A percentile compares a stretch with the other conserved stretches of the same genome.
phyloP scores from a whole-genome alignment of 2,113 vertebrate genomes.

The Lasiurus cinereus region DNA sequence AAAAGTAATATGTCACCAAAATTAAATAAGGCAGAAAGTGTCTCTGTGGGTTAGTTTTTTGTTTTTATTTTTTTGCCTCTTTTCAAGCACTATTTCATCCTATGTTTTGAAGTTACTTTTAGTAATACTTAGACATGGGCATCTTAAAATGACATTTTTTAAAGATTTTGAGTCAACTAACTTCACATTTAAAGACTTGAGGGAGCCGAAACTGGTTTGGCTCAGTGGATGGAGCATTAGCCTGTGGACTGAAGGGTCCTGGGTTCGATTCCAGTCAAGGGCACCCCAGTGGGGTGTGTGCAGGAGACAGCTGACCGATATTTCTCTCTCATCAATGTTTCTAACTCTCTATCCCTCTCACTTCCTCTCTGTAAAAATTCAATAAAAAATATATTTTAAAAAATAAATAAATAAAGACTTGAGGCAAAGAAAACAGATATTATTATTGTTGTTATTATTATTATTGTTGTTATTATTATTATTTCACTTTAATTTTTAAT shows the following conservation, averaged over 20 bases:
- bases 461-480: neutral
- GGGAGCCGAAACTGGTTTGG: neutral
- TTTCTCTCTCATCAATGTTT: too few species aligned
- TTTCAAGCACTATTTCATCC: neutral
- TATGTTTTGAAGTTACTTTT: slow-evolving; percentile 21
- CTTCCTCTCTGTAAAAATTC: too few species aligned
- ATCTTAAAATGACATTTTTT: neutral
- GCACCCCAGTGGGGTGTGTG: too few species aligned
- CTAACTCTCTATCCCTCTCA: too few species aligned
- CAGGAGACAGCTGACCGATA: too few species aligned
- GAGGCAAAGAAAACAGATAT: neutral
- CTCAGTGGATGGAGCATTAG: too few species aligned
- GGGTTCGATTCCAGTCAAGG: too few species aligned
- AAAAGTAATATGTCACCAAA: neutral
- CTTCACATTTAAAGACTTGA: neutral
- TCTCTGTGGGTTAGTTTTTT: neutral
- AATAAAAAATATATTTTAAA: too few species aligned
- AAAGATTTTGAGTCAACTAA: slow-evolving; percentile 16
- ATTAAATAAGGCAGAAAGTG: neutral
- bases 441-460: neutral
- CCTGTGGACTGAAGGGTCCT: too few species aligned
- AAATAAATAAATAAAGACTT: neutral
- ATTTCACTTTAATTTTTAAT: slow-evolving; percentile 1
- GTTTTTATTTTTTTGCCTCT: neutral
- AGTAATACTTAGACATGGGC: neutral